Evolutionary conservation across 2,888 invertebrate genomes (phyloP), one percentile per base, ranked within the genome.

Genomic region (Cataglyphis cursor): DNA sequence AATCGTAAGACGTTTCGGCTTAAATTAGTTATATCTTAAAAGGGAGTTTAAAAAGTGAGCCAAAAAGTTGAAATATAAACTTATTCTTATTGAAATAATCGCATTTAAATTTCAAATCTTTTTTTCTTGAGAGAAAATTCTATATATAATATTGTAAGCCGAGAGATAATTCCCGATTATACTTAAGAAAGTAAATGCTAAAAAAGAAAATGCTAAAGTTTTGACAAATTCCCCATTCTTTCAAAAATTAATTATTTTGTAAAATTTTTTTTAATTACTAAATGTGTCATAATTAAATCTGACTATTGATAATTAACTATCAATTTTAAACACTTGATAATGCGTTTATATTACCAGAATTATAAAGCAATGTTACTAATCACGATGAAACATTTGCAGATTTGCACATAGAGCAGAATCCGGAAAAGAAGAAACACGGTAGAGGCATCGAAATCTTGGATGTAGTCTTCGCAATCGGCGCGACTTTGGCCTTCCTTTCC

Each of bases 381-480:
- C 3, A 65, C n/a, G 15, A 21, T 9, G 35, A 59, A 48, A 80
- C 18, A 38, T 61, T 64, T 21, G 18, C 35, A 88, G 89, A 85
- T 82, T 21, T 80, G 2, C 59, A 72, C 15, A 70, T n/a, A 8
- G 61, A 81, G 3, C 82, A 76, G 8, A 82, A 88, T 10, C 78
- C 85, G 2, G 80, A 85, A 28, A 85, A 78, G 18, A 12, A 81
- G 12, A 82, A 81, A 51, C 73, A 75, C 1, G 62, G 57, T 1
- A 21, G 70, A 70, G 74, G 70, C 1, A 70, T 87, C 21, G 83
- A 81, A 18, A 15, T 68, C 18, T 35, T 85, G 8, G 90, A 90
- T 35, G 91, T 93, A 31, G 87, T 93, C 28, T 91, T 88, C 0
- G 89, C 90, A 44, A 88, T 92, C 8, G 89, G 93, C 35, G 93